Evolutionary conservation across 2,888 invertebrate genomes (phyloP), one percentile per base, ranked within the genome.

Genomic region (Thera britannica): DNA sequence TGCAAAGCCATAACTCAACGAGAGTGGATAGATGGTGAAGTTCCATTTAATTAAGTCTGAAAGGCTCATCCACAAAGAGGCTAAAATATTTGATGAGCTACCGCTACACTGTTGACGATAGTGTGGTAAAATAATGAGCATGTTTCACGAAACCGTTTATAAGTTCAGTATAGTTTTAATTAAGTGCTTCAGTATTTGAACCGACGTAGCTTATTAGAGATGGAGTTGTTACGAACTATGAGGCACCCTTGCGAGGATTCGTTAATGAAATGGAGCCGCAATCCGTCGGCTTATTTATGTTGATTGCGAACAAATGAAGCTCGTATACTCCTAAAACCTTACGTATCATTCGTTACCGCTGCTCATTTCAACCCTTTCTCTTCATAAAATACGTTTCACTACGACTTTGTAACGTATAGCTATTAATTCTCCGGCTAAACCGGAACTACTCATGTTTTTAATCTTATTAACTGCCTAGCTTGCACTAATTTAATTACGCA

Each of bases 51-150:
- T 83, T 81, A 83, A 74, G 74, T 74, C 75, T 70, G 68, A 79
- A 77, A 77, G 78, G 72, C 74, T 76, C 64, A 75, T 72, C 70
- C 74, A 74, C 77, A 74, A 74, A 75, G 75, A 77, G 76, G 75
- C 78, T 79, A 77, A 77, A 79, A 81, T 80, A 72, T 83, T 81
- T 81, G 75, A 81, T 69, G 75, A 79, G 70, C 74, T 70, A 72
- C 78, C 79, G 58, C 83, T 78, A 70, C 72, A 68, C 65, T 72
- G 72, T 76, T 80, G 77, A 81, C 80, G 78, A 79, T 68, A 71
- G 71, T 72, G 78, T 74, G 75, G 77, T 74, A 71, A 67, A 65
- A 76, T 73, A 68, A 75, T 70, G 72, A 74, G 72, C 56, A 74
- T 78, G 72, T 80, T 78, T 77, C 77, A 77, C 75, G 73, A 75